Percentiles rank a stretch among this genome's conserved stretches.
phyloP scores from a whole-genome alignment of 2,888 invertebrate species.

The Matsumyia berberina region DNA sequence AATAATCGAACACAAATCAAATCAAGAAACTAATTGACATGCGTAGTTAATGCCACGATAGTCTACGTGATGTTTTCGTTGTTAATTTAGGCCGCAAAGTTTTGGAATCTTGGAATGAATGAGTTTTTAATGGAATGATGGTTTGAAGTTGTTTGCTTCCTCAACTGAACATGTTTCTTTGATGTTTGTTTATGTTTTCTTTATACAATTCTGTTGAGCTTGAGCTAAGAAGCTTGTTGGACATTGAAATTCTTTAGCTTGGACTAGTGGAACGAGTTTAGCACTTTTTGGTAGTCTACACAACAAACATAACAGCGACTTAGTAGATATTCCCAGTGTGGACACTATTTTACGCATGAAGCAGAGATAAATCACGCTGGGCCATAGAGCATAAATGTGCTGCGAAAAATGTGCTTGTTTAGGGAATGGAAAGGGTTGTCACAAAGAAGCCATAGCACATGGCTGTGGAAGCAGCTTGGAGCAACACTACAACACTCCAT shows the following conservation, averaged over 20 bases:
- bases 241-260: not conserved
- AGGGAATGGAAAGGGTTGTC: too few species aligned
- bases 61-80: conserved; percentile 25
- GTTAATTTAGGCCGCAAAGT: not conserved
- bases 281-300: too few species aligned
- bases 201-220: not conserved
- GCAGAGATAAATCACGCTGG: too few species aligned
- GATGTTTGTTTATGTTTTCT: conserved; percentile 9
- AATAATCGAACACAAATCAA: conserved; percentile 50
- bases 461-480: too few species aligned
- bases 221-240: not conserved
- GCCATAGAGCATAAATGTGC: too few species aligned
- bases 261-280: too few species aligned
- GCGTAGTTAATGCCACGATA: conserved; percentile 28
- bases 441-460: too few species aligned
- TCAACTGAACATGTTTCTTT: not conserved
- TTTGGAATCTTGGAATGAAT: conserved; percentile 13
- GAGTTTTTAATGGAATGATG: not conserved
- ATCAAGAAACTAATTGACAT: conserved; percentile 46
- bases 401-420: too few species aligned
- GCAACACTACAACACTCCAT: too few species aligned
- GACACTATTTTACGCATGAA: too few species aligned
- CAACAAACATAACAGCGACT: too few species aligned
- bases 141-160: conserved; percentile 17
- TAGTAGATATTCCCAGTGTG: too few species aligned